Evolutionary conservation across 1,140 invertebrate genomes (phyloP), one percentile per base, ranked within the genome.

Genomic region (Latrodectus geometricus): DNA sequence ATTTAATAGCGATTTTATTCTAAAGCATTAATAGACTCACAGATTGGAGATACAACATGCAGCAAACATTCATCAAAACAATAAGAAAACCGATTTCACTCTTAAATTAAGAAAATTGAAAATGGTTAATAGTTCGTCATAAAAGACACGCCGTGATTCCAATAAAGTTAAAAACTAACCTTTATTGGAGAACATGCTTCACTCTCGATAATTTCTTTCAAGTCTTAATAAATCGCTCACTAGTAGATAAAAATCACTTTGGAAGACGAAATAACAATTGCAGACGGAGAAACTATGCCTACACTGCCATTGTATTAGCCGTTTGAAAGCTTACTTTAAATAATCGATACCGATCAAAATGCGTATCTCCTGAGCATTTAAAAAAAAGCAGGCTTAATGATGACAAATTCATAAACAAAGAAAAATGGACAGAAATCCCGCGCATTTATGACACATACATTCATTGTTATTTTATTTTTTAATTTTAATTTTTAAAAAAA

Each of bases 341-440:
- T 86, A 86, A 86, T 86, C 83, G 83, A 86, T 86, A 86, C 83
- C 75, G 83, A 86, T 86, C 83, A 86, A 86, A 86, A 86, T 86
- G 83, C 83, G 83, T 86, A 86, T 86, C 83, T 86, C 68, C 74
- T 78, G 74, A 86, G 83, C 83, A 86, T 70, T 86, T 77, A 86
- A 86, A 86, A 86, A 86, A 75, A 76, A 86, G 52, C 72, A 86
- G 83, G 83, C 83, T 86, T 86, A 86, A 86, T 86, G 83, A 86
- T 86, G 75, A 86, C 65, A 86, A 86, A 78, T 86, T 86, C 52
- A 70, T 65, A 86, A 86, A 86, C 82, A 84, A 84, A 76, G 65
- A 77, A 68, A 84, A 76, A 68, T 56, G 8, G 12, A 23, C 56
- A 52, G 12, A 12, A 61, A 9, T 23, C 20, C 50, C 52, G 49